phyloP scores from a whole-genome alignment of 2,113 vertebrate species.

The Nerophis ophidion region DNA sequence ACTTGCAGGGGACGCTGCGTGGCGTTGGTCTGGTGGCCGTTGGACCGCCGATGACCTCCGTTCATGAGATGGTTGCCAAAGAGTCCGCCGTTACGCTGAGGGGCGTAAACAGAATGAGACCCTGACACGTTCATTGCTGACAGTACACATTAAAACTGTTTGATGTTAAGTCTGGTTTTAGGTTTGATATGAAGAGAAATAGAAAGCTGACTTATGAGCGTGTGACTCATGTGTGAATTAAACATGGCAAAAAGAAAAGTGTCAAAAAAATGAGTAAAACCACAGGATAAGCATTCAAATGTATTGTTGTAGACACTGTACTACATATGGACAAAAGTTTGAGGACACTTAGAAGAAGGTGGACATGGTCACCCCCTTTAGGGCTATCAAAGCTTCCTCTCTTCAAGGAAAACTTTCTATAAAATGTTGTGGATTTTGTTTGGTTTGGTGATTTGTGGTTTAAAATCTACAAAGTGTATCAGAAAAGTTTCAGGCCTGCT shows the following conservation, averaged over 20 bases:
- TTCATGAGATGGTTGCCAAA: conserved; percentile 95
- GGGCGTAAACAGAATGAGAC: conserved; percentile 60
- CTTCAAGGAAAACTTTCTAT: too few species aligned
- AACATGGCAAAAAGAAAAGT: conserved; percentile 42
- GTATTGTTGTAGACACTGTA: neutral
- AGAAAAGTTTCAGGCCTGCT: too few species aligned
- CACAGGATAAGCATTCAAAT: neutral
- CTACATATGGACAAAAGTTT: neutral
- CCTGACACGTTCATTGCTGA: conserved; percentile 8
- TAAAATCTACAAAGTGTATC: too few species aligned
- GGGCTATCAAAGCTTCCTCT: neutral
- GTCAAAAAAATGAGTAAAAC: conserved; percentile 20
- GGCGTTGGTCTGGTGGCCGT: conserved; percentile 90
- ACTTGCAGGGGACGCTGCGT: conserved; percentile 95
- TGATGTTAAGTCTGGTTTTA: conserved; percentile 61
- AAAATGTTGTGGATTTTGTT: too few species aligned
- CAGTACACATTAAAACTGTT: conserved; percentile 14
- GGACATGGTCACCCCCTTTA: neutral
- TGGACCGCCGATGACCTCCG: conserved; percentile 84
- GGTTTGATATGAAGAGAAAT: conserved; percentile 57
- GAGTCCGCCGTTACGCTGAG: conserved; percentile 92
- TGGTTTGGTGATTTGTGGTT: too few species aligned
- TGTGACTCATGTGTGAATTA: conserved; percentile 51
- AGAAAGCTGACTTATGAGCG: conserved; percentile 63
- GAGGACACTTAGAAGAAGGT: neutral